phyloP scores from a whole-genome alignment of 2,888 invertebrate species.

The Microplitis deprimator region DNA sequence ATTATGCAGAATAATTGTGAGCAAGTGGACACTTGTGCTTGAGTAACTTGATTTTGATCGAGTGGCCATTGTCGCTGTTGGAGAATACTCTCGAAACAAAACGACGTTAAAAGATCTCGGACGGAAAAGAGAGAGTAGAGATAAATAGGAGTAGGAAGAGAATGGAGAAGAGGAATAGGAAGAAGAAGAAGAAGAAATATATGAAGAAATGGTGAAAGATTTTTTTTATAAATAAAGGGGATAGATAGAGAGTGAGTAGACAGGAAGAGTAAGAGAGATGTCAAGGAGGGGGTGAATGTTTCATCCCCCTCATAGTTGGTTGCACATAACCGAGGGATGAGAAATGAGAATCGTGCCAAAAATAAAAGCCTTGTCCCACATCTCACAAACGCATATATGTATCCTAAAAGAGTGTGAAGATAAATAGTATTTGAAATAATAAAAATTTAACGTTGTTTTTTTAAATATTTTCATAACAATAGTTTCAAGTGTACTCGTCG shows the following conservation, averaged over 20 bases:
- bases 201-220: not conserved
- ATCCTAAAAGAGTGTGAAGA: slow-evolving; percentile 6
- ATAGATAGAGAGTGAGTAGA: not conserved
- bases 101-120: not conserved
- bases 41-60: slow-evolving; percentile 10
- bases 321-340: not conserved
- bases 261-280: slow-evolving; percentile 1
- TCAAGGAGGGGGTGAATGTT: slow-evolving; percentile 18
- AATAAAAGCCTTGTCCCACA: slow-evolving; percentile 36
- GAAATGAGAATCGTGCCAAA: slow-evolving; percentile 35
- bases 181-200: slow-evolving; percentile 10
- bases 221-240: not conserved
- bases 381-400: slow-evolving; percentile 14
- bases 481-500: not conserved
- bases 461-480: not conserved
- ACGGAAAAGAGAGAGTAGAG: not conserved
- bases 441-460: not conserved
- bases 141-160: not conserved
- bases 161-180: not conserved
- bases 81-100: slow-evolving; percentile 3
- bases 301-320: slow-evolving; percentile 20
- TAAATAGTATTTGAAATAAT: slow-evolving; percentile 14
- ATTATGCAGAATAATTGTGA: not conserved
- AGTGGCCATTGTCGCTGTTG: not conserved
- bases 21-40: slow-evolving; percentile 1